Conservation (phyloP, 2,888 invertebrate genomes). For the Latrodectus hesperus region DNA sequence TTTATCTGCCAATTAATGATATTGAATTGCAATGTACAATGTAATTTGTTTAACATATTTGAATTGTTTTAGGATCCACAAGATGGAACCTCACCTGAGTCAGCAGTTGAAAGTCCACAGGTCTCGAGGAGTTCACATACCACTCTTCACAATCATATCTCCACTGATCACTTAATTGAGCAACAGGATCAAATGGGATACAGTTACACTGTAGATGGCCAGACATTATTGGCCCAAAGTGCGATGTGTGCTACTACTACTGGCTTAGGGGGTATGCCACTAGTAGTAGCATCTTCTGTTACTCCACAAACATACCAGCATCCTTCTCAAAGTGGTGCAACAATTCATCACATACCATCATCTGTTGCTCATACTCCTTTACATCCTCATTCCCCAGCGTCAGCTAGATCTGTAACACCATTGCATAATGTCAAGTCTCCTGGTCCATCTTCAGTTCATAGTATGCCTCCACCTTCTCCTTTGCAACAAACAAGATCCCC, state of each 20-base stretch:
- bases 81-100: constrained; percentile 66
- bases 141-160: constrained; percentile 36
- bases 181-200: constrained; percentile 62
- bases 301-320: constrained; percentile 54
- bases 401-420: constrained; percentile 61
- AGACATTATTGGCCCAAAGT: constrained; percentile 41
- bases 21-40: too few species aligned
- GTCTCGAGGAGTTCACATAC: constrained; percentile 49
- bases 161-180: constrained; percentile 48
- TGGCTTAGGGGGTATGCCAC: constrained; percentile 45
- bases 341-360: constrained; percentile 52
- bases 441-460: constrained; percentile 64
- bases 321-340: constrained; percentile 63
- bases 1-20: too few species aligned
- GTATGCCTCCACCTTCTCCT: constrained; percentile 69
- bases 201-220: constrained; percentile 41
- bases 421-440: constrained; percentile 55
- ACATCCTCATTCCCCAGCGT: constrained; percentile 71
- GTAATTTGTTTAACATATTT: too few species aligned
- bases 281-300: constrained; percentile 50
- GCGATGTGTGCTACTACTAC: constrained; percentile 25
- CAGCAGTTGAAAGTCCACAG: constrained; percentile 67
- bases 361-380: constrained; percentile 54
- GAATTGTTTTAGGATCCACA: constrained; percentile 49
- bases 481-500: constrained; percentile 65